Evolutionary conservation across 2,888 invertebrate genomes (phyloP), one percentile per base, ranked within the genome.

Genomic region (Zeuzera pyrina): DNA sequence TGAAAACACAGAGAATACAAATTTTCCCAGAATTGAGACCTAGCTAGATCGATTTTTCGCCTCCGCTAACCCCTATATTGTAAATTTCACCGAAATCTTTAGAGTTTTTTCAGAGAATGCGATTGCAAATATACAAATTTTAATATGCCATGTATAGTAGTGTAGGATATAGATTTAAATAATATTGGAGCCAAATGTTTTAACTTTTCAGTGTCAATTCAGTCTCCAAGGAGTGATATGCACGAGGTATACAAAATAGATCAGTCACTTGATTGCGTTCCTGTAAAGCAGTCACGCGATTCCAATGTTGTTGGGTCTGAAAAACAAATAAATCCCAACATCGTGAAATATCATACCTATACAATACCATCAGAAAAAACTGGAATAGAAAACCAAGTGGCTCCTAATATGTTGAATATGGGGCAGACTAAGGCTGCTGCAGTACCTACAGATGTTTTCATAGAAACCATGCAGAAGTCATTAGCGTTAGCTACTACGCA

Each of bases 231-330:
- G n/a, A n/a, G n/a, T n/a, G n/a, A n/a, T n/a, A n/a, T n/a, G n/a
- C n/a, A n/a, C n/a, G 25, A 25, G 8, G 38, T 46, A 3, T 58
- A 61, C 36, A 61, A 57, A 42, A 48, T 72, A 38, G 69, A 79
- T 38, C 58, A 66, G 19, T 57, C 67, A 1, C 39, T 81, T 33
- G 83, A 83, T 30, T 52, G 61, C 31, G 60, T 81, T 0, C 81
- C 83, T 0, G 76, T 79, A 2, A 63, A 70, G 21, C 78, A 79
- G 35, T 56, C 77, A 1, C 60, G 67, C 1, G 49, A 49, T 13
- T 39, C 44, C 1, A 42, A 37, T 21, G 62, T 57, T 8, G 54
- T 44, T 15, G 27, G 42, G 21, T 27, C 51, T 12, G 13, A 25
- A 37, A 45, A 47, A 10, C 47, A 52, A 13, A 45, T 39, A 49